phyloP scores from a whole-genome alignment of 92 coral and sea anemone species.

The Bergia puertoricense region DNA sequence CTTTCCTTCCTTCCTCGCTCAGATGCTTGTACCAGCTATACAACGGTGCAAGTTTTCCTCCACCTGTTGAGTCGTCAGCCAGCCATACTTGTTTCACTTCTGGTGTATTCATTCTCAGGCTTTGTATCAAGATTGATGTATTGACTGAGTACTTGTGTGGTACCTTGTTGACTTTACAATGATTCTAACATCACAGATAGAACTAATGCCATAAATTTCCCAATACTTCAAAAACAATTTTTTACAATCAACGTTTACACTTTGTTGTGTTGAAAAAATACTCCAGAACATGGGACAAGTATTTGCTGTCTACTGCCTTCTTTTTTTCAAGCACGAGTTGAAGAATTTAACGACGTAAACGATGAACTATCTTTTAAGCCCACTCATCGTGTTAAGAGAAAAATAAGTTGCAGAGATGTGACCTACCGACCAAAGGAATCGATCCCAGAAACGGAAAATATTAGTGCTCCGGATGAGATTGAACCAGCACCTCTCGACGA shows the following conservation, averaged over 20 bases:
- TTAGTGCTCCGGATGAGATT: too few species aligned
- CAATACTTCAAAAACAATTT: not conserved
- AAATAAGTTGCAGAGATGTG: not conserved
- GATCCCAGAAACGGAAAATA: not conserved
- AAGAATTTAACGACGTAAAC: not conserved
- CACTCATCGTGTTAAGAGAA: not conserved
- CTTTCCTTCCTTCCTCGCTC: too few species aligned
- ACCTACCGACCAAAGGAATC: not conserved
- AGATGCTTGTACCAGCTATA: too few species aligned
- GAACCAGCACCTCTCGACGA: too few species aligned
- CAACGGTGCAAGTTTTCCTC: too few species aligned
- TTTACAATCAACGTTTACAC: not conserved
- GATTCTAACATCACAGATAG: not conserved
- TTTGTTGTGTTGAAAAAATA: not conserved
- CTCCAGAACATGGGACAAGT: not conserved
- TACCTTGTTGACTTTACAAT: slow-evolving; percentile 3
- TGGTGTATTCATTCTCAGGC: too few species aligned
- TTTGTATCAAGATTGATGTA: too few species aligned
- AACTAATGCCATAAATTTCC: not conserved
- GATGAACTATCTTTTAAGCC: not conserved
- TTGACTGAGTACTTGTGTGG: too few species aligned
- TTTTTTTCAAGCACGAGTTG: not conserved
- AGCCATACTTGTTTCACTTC: too few species aligned
- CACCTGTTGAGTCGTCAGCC: too few species aligned
- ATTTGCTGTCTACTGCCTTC: not conserved